Base-by-base conservation (phyloP, 2,888 invertebrate genomes). In the Pseudococcus viburni region DNA sequence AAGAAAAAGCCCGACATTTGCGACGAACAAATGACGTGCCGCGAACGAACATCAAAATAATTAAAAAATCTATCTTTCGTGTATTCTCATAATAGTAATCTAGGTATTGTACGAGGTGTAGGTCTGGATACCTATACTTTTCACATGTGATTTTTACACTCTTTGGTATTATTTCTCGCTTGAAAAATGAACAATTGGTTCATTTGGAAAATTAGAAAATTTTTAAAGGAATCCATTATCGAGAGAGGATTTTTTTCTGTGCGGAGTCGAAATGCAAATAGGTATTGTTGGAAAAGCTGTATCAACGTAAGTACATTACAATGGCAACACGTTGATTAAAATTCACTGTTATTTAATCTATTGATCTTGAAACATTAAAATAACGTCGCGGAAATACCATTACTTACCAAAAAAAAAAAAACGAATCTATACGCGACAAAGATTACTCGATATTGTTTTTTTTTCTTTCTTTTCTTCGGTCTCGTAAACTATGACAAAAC, bases 161-260 rank as follows among this genome's bases (percentile, higher is more conserved):
- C 19, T 59, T 59, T 15, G 46, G 9, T 17, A 59, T 59, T 59
- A 19, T 59, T 59, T 59, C n/a, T 59, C 19, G n/a, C 6, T 19
- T 19, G 55, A 59, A 59, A 59, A 59, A 59, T 59, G 59, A 19
- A 59, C 59, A 59, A 59, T 59, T 59, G 59, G 5, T 59, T 59
- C 59, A 59, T 59, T 59, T 59, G 9, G 59, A 59, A 59, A 19
- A 59, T 59, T 59, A 9, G 59, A 59, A 59, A 19, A 59, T 59
- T 59, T 9, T 59, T 19, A 59, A 59, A 59, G 19, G 59, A 59
- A 59, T 59, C 59, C 59, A 59, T 59, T 19, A 19, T 19, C 11
- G 59, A 59, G 19, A 59, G n/a, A 59, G 19, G 7, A n/a, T 19
- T 59, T 59, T n/a, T 19, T 8, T 59, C 19, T 19, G 0, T 6